These are phyloP conservation scores for Hiodon alosoides DNA, from an alignment of 2,113 vertebrate genomes.

Conservation along the genomic window DNA sequence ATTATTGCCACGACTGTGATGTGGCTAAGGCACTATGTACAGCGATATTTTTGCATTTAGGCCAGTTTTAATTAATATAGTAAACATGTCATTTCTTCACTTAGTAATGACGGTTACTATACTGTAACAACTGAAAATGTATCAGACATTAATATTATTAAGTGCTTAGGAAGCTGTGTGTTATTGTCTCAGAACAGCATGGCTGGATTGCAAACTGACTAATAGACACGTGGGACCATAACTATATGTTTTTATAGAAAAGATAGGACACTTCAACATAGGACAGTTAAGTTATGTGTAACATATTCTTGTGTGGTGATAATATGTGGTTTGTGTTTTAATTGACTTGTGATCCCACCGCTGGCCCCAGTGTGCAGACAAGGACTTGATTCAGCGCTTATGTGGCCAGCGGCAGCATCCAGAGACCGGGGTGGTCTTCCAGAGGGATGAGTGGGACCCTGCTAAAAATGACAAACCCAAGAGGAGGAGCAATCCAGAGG, in stretches of 20 bases:
- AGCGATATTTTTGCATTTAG: too few species aligned
- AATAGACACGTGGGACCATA: background rate
- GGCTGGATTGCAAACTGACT: background rate
- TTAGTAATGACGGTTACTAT: too few species aligned
- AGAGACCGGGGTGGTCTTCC: constrained; percentile 64
- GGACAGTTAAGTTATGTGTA: background rate
- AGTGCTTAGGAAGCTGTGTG: background rate
- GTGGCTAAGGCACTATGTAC: too few species aligned
- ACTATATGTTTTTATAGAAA: background rate
- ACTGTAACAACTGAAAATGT: too few species aligned
- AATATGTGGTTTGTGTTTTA: background rate
- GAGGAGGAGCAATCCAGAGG: constrained; percentile 29
- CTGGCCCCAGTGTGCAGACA: constrained; percentile 72
- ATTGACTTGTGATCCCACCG: background rate
- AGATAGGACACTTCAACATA: too few species aligned
- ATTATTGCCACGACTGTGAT: too few species aligned
- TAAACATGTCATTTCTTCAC: too few species aligned
- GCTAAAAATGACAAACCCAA: constrained; percentile 46
- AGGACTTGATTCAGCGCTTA: constrained; percentile 73
- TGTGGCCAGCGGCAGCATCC: constrained; percentile 74
- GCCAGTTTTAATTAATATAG: too few species aligned
- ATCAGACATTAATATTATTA: background rate
- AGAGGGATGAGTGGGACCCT: constrained; percentile 67
- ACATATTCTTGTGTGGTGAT: background rate
- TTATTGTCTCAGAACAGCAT: too few species aligned